phyloP scores from a whole-genome alignment of 1,140 invertebrate genomes.

The Zelostemma sp. region DNA sequence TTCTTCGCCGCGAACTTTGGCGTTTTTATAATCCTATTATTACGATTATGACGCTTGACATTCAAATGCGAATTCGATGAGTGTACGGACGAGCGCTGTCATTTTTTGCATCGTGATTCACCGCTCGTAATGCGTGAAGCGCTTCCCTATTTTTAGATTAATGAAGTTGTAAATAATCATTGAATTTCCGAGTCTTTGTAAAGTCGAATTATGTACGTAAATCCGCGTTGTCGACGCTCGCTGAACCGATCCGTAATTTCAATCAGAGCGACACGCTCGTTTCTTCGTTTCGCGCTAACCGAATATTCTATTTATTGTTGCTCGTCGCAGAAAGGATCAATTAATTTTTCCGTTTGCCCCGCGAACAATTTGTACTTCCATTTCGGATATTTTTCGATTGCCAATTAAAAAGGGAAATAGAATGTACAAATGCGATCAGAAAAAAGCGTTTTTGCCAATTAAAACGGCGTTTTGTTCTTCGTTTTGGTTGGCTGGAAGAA shows the following conservation, averaged over 20 bases:
- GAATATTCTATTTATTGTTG: neutral
- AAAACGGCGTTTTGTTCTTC: no score
- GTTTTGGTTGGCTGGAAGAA: no score
- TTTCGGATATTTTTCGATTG: neutral
- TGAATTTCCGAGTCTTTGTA: conserved; percentile 30
- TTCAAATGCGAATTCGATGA: no score
- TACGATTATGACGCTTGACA: neutral
- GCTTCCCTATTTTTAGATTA: neutral
- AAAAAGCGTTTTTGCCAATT: no score
- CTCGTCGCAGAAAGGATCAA: neutral
- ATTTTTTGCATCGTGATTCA: no score
- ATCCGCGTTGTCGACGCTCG: conserved; percentile 12
- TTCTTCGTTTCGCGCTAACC: conserved; percentile 24
- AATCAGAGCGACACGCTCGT: conserved; percentile 47
- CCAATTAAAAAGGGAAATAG: neutral
- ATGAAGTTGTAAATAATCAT: neutral
- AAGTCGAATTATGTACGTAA: conserved; percentile 39
- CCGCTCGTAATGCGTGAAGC: neutral
- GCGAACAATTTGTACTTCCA: neutral
- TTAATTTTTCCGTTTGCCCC: neutral
- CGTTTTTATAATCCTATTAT: neutral
- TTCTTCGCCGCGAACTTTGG: conserved; percentile 8
- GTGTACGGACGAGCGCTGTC: no score
- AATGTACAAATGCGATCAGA: no score
- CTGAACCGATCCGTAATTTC: conserved; percentile 51